These are phyloP conservation scores for Thaumatotibia leucotreta DNA, from an alignment of 1,140 invertebrate species.

Conservation along the genomic window DNA sequence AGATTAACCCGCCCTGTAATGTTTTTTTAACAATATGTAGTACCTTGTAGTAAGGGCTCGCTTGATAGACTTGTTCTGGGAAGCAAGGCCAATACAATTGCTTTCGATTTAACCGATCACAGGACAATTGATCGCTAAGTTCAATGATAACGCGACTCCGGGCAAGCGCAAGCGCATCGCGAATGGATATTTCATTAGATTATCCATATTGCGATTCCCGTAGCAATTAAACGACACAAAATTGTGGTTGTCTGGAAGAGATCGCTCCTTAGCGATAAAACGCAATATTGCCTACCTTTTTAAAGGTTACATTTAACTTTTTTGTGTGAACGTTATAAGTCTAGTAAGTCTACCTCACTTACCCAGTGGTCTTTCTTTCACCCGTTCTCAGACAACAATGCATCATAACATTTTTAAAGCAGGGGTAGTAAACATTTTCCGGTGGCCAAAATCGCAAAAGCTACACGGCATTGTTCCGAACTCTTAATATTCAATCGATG, in stretches of 20 bases:
- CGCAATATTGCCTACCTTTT: no score
- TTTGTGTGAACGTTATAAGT: no score
- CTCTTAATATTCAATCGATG: conserved; percentile 20
- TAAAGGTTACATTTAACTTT: no score
- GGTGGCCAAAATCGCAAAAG: conserved; percentile 15
- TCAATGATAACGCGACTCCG: conserved; percentile 4
- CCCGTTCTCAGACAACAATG: conserved; percentile 16
- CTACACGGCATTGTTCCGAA: background rate
- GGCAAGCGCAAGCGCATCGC: background rate
- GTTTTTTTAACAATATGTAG: no score
- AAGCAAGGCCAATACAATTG: conserved; percentile 11
- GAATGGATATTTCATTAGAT: background rate
- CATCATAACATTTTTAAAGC: background rate
- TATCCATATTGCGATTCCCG: background rate
- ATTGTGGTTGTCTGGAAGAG: no score
- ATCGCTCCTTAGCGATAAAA: no score
- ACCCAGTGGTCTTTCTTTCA: no score
- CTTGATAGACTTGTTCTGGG: background rate
- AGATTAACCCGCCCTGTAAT: no score
- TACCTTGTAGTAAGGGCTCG: no score
- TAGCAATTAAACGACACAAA: background rate
- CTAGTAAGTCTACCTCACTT: no score
- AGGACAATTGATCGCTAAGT: conserved; percentile 13
- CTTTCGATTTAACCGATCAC: conserved; percentile 11
- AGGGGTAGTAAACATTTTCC: conserved; percentile 13